phyloP scores from a whole-genome alignment of 2,888 invertebrate genomes.

The Chirona hameri region DNA sequence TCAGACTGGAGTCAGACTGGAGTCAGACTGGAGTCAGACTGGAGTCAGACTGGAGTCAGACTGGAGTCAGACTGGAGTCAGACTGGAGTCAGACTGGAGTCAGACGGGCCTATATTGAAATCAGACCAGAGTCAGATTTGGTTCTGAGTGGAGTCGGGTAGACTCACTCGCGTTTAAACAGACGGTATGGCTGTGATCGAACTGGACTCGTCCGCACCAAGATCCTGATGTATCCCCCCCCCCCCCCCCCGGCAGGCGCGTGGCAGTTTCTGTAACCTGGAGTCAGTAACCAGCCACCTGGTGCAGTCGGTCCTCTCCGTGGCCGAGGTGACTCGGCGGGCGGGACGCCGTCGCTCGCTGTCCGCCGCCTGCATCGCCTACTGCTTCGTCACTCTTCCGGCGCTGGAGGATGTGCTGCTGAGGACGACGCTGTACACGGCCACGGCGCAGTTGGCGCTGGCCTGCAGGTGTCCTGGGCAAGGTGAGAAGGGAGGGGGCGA shows the following conservation, averaged over 20 bases:
- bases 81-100: too few species aligned
- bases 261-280: background rate
- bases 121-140: too few species aligned
- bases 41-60: too few species aligned
- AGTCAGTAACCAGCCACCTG: background rate
- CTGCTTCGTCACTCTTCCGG: slow-evolving; percentile 95
- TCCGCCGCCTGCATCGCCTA: slow-evolving; percentile 93
- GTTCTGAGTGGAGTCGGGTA: too few species aligned
- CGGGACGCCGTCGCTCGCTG: slow-evolving; percentile 55
- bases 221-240: too few species aligned
- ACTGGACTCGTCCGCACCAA: too few species aligned
- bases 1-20: too few species aligned
- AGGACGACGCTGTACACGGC: slow-evolving; percentile 80
- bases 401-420: slow-evolving; percentile 72
- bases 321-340: background rate
- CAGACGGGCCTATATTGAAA: too few species aligned
- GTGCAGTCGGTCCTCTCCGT: background rate
- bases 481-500: slow-evolving; percentile 52
- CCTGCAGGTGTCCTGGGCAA: slow-evolving; percentile 87
- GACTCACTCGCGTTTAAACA: too few species aligned
- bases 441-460: slow-evolving; percentile 81
- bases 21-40: too few species aligned
- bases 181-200: too few species aligned
- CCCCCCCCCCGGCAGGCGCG: background rate
- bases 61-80: too few species aligned